phyloP scores from a whole-genome alignment of 2,888 invertebrate species.

The Tholera decimalis region DNA sequence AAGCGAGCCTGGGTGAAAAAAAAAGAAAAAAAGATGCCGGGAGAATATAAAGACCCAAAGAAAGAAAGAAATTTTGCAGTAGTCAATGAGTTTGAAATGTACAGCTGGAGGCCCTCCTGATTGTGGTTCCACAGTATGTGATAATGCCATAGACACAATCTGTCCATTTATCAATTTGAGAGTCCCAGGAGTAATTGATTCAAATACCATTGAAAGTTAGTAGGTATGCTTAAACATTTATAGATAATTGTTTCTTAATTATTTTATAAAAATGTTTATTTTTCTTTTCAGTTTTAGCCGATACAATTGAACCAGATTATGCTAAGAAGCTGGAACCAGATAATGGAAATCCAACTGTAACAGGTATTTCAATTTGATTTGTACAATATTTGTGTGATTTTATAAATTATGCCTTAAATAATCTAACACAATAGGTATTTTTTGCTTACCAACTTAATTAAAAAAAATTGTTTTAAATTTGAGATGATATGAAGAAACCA shows the following conservation, averaged over 20 bases:
- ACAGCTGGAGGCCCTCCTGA: slow-evolving; percentile 12
- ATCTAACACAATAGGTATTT: no score
- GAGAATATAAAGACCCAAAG: slow-evolving; percentile 5
- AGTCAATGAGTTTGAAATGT: slow-evolving; percentile 1
- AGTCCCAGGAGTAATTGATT: no score
- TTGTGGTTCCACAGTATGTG: not conserved
- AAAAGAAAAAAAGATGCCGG: slow-evolving; percentile 7
- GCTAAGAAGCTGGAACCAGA: no score
- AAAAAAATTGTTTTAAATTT: no score
- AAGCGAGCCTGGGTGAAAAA: no score
- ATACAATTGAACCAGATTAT: no score
- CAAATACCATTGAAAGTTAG: not conserved
- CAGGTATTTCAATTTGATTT: no score
- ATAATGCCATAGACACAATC: slow-evolving; percentile 5
- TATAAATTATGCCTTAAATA: no score
- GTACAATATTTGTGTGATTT: not conserved
- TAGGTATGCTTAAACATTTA: not conserved
- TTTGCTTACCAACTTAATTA: no score
- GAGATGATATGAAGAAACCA: no score
- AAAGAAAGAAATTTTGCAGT: not conserved
- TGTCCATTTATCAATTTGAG: slow-evolving; percentile 7
- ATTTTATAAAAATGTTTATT: not conserved
- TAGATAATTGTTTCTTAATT: not conserved
- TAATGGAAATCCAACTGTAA: no score
- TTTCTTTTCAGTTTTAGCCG: not conserved